Evolutionary conservation across 2,797 vertebrate genomes (phyloP), one percentile per base, ranked within the genome.

Genomic region (Telmatherina bonti): DNA sequence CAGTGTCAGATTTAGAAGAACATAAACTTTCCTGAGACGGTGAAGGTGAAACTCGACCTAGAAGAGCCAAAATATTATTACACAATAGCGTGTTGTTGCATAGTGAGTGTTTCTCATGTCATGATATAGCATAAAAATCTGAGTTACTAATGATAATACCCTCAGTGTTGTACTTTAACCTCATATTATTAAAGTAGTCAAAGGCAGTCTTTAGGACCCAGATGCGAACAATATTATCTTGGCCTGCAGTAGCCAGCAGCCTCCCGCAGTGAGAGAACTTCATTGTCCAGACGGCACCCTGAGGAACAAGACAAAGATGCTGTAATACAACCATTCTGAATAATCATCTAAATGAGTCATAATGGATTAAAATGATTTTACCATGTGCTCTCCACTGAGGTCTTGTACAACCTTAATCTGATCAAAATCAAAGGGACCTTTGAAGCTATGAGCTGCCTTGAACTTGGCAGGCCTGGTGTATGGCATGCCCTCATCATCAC

Each of bases 221-320:
- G 92, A 99, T 99, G 78, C 98, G 95, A 35, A 99, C 98, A 66
- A 98, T 93, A 0, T 99, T 99, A 82, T 99, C 98, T 85, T 99
- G 98, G 30, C 98, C 98, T 6, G 97, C 98, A 12, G 96, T 96
- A 4, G 98, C 98, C 86, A 99, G 94, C 83, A 99, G 93, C 68
- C 98, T 91, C 52, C 98, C 97, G 1, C 98, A 99, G 90, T 99
- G 97, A 77, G 98, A 99, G 92, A 99, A 99, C 84, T 99, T 99
- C 98, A 99, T 99, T 1, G 98, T 99, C 98, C 98, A 99, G 62
- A 99, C 98, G 0, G 98, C 98, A 30, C 98, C 98, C 98, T 99
- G 45, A 26, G 54, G 26, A 41, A 20, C 36, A 75, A 7, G 53
- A 9, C 2, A 45, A 16, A 61, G 4, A 51, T 15, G 24, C 3